phyloP scores from a whole-genome alignment of 2,888 invertebrate species.

The Drosophila nr. medialis region DNA sequence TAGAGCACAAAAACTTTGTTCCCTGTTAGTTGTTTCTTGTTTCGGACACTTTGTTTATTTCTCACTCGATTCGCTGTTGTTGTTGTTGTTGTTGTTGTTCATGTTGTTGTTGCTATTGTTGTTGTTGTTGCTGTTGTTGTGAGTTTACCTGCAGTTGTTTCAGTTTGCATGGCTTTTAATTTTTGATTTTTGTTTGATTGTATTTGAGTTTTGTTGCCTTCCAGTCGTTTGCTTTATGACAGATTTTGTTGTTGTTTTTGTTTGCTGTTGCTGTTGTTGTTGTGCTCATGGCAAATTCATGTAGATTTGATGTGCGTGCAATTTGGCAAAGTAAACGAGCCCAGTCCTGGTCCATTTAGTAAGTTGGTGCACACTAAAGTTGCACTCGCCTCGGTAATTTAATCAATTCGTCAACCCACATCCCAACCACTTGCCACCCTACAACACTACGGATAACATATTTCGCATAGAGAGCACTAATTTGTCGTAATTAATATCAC shows the following conservation, averaged over 20 bases:
- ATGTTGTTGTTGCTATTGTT: constrained; percentile 1
- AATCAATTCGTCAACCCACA: constrained; percentile 49
- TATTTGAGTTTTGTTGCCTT: constrained; percentile 60
- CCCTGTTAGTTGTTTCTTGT: constrained; percentile 28
- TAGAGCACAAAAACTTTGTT: constrained; percentile 46
- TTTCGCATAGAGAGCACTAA: constrained; percentile 39
- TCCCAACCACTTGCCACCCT: not conserved
- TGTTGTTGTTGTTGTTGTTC: not conserved
- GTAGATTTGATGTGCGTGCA: constrained; percentile 65
- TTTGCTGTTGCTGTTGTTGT: constrained; percentile 16
- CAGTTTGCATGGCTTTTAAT: constrained; percentile 65
- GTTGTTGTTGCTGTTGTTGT: not conserved
- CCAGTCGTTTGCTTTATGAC: constrained; percentile 47
- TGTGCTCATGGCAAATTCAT: constrained; percentile 52
- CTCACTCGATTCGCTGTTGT: constrained; percentile 27
- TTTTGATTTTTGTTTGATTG: constrained; percentile 72
- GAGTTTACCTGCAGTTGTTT: constrained; percentile 48
- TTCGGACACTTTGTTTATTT: constrained; percentile 49
- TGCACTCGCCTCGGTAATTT: constrained; percentile 40
- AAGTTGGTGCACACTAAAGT: constrained; percentile 41
- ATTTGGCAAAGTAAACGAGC: constrained; percentile 59
- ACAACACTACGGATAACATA: constrained; percentile 5
- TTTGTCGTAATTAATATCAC: constrained; percentile 60
- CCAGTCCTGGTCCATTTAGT: constrained; percentile 37
- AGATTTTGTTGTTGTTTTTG: constrained; percentile 10